Base-by-base conservation (phyloP, 2,888 invertebrate genomes). In the Nephrotoma appendiculata region DNA sequence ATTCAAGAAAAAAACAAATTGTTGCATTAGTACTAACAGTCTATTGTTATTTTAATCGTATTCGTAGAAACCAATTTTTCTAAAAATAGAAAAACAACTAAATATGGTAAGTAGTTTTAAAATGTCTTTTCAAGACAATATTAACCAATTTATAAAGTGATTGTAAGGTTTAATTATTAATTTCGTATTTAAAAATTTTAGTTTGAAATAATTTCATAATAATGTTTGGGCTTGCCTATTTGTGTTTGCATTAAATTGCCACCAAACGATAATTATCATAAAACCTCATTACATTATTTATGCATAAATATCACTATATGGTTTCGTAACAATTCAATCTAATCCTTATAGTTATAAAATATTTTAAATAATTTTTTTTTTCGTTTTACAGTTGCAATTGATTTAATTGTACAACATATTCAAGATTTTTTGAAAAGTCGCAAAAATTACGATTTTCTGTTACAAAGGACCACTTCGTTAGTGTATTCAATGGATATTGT, bases 351-450 rank as follows among this genome's bases (percentile, higher is more conserved):
- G 45, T 86, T 31, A 7, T 71, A 71, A 71, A 31, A 71, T 7
- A 7, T 31, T 9, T 11, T 43, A 31, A 83, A 11, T 12, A 45
- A 19, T 83, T 9, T 83, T 19, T 86, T 86, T 87, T 85, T 57
- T 41, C 83, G 45, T 86, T 41, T 89, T 95, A 87, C 95, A 98
- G 99, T 99, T 92, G 99, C 99, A 88, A 98, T 99, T 90, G 98
- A 98, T 91, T 93, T 99, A 91, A 98, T 99, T 90, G 98, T 99
- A 86, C 98, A 98, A 92, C 98, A 98, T 92, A 98, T 99, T 91
- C 95, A 97, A 89, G 98, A 98, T 91, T 95, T 98, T 90, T 92
- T 98, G 89, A 95, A 94, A 90, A 93, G 93, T 90, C 93, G 93
- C 11, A 89, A 71, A 71, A 71, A 71, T 31, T 71, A 71, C 11